Percentiles rank a stretch among this genome's conserved stretches.
Evolutionary conservation across 2,113 vertebrate genomes (phyloP).

Genomic region (Plecturocebus donacophilus): DNA sequence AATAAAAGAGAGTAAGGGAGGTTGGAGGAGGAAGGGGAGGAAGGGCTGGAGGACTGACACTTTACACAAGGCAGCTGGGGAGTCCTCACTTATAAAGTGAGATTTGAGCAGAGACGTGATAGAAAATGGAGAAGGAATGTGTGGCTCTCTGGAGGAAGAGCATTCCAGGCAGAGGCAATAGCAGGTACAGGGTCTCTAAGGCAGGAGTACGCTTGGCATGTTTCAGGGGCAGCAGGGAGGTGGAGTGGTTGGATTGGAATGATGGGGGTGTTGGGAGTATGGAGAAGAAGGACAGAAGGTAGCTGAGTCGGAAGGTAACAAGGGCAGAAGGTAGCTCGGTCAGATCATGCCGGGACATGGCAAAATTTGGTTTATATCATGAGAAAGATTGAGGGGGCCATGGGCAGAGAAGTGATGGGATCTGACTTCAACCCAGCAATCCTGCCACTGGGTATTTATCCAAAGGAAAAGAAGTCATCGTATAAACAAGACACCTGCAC

Average conservation of each 20-base stretch:
- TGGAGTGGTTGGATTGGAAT: neutral
- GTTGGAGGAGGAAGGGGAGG: neutral
- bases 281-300: neutral
- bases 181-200: neutral
- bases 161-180: neutral
- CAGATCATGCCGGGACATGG: no score
- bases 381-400: neutral
- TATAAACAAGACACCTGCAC: no score
- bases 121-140: neutral
- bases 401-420: no score
- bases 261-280: neutral
- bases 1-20: neutral
- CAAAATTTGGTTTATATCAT: neutral
- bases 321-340: neutral
- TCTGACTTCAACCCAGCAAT: no score
- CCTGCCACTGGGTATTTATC: no score
- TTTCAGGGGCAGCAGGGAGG: neutral
- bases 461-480: no score
- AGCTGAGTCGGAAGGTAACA: neutral
- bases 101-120: neutral
- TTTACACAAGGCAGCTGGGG: neutral
- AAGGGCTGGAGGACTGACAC: neutral
- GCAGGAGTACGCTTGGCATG: neutral
- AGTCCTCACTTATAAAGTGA: neutral
- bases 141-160: neutral